phyloP scores from a whole-genome alignment of 1,140 invertebrate genomes.

The Eueides isabella region DNA sequence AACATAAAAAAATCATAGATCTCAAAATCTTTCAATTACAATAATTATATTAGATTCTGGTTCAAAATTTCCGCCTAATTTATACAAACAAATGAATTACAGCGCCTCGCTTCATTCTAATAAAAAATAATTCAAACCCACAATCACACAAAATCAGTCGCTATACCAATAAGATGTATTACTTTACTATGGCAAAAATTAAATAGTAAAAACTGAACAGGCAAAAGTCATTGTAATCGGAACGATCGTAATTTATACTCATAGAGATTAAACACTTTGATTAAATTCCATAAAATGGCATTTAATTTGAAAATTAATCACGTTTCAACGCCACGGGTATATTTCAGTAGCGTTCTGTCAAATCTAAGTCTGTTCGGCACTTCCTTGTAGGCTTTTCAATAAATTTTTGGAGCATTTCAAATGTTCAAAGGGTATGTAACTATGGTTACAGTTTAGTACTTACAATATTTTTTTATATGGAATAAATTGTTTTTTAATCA shows the following conservation, averaged over 20 bases:
- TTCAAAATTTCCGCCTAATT: too few species aligned
- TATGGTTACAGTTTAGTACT: not conserved
- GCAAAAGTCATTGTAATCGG: not conserved
- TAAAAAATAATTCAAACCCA: too few species aligned
- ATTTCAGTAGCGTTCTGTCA: constrained; percentile 2
- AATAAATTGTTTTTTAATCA: too few species aligned
- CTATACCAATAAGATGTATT: too few species aligned
- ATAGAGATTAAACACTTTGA: constrained; percentile 3
- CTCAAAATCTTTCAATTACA: too few species aligned
- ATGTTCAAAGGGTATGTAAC: not conserved
- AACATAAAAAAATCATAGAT: too few species aligned
- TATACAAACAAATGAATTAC: too few species aligned
- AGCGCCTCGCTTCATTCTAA: too few species aligned
- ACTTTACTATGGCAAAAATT: too few species aligned
- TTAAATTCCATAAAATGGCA: not conserved
- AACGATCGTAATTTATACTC: not conserved
- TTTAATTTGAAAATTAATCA: constrained; percentile 6
- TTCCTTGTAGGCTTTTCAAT: not conserved
- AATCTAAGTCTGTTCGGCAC: not conserved
- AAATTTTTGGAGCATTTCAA: not conserved
- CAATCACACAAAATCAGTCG: too few species aligned
- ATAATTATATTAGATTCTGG: too few species aligned
- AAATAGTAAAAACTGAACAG: not conserved
- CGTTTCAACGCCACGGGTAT: not conserved
- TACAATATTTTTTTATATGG: too few species aligned